Evolutionary conservation across 37 sponge, comb jelly and placozoan genomes (phyloP).

Genomic region (Axinella damicornis): DNA sequence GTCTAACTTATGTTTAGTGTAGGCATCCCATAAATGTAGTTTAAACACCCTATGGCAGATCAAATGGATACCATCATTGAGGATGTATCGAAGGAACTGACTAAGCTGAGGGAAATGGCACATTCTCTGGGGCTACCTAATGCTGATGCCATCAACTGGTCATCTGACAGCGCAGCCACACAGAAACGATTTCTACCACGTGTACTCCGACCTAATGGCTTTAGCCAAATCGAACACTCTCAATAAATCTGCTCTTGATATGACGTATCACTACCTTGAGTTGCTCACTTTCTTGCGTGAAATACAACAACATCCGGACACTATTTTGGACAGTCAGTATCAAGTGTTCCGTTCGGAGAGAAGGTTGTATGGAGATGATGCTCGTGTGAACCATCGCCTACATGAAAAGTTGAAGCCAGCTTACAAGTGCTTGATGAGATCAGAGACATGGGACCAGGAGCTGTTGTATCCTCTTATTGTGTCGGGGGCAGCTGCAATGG

Average conservation of each 20-base stretch:
- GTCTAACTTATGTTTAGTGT: no score
- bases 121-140: conserved; percentile 24
- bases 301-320: conserved; percentile 7
- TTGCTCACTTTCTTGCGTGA: conserved; percentile 25
- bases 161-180: conserved; percentile 44
- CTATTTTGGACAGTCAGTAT: neutral
- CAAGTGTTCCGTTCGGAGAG: conserved; percentile 51
- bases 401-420: neutral
- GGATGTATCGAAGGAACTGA: conserved; percentile 37
- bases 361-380: conserved; percentile 25
- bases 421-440: no score
- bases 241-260: conserved; percentile 37
- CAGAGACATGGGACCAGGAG: no score
- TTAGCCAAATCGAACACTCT: conserved; percentile 30
- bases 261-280: conserved; percentile 56
- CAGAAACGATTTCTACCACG: conserved; percentile 51
- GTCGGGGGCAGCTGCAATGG: conserved; percentile 13
- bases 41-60: no score
- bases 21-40: no score
- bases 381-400: conserved; percentile 14
- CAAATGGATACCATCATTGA: conserved; percentile 21
- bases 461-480: conserved; percentile 10
- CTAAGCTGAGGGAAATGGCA: conserved; percentile 34
- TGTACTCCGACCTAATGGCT: conserved; percentile 38
- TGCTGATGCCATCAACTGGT: conserved; percentile 57